Conservation (phyloP, 2,888 invertebrate species). For the Drosophila dives region DNA sequence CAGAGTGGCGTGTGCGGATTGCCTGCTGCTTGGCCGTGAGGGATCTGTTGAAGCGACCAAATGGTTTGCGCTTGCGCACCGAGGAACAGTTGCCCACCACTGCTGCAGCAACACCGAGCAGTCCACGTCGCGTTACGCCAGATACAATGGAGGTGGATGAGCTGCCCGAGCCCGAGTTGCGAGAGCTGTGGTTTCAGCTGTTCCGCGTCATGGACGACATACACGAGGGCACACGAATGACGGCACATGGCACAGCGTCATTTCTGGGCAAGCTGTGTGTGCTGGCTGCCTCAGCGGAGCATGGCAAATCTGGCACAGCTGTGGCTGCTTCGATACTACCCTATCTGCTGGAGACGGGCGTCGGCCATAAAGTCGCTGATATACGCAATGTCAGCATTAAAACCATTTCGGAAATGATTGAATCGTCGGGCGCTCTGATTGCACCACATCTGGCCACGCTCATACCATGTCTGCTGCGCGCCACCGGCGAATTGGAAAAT, state of each 20-base stretch:
- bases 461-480: slow-evolving; percentile 93
- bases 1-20: slow-evolving; percentile 95
- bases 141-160: slow-evolving; percentile 74
- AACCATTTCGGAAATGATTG: slow-evolving; percentile 94
- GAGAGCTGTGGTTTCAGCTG: slow-evolving; percentile 89
- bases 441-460: slow-evolving; percentile 92
- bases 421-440: slow-evolving; percentile 91
- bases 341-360: slow-evolving; percentile 91
- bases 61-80: slow-evolving; percentile 82
- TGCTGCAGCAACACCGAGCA: not conserved
- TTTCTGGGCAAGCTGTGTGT: slow-evolving; percentile 92
- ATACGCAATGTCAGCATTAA: slow-evolving; percentile 92
- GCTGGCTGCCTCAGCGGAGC: slow-evolving; percentile 88
- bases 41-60: slow-evolving; percentile 90
- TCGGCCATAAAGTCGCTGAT: slow-evolving; percentile 91
- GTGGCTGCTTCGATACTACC: slow-evolving; percentile 92
- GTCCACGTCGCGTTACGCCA: slow-evolving; percentile 30
- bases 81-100: slow-evolving; percentile 64
- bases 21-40: slow-evolving; percentile 95
- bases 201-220: slow-evolving; percentile 98
- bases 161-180: slow-evolving; percentile 84
- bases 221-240: slow-evolving; percentile 93
- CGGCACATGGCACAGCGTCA: slow-evolving; percentile 90
- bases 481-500: slow-evolving; percentile 94
- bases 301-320: slow-evolving; percentile 90